Evolutionary conservation across 2,797 vertebrate genomes (phyloP).

Genomic region (Garrulus glandarius): DNA sequence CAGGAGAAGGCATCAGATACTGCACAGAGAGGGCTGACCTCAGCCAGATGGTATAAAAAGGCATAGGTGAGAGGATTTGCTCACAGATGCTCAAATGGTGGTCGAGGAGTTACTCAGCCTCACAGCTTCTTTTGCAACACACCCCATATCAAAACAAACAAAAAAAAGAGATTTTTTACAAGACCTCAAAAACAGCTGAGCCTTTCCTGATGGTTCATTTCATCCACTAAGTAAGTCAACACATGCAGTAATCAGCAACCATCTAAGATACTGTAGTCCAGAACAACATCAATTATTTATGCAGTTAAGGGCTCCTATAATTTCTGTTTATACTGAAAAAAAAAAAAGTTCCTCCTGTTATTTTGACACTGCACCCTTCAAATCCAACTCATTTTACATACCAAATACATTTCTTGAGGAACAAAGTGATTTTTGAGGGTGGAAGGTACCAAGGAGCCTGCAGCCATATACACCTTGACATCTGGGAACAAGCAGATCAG

Average conservation of each 20-base stretch:
- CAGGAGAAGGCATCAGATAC: neutral
- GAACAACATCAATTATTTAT: neutral
- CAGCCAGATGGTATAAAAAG: neutral
- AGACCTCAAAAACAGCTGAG: neutral
- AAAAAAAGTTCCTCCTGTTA: neutral
- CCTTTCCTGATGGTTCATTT: neutral
- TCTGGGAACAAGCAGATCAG: neutral
- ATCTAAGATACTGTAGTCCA: neutral
- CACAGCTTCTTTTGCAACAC: neutral
- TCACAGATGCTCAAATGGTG: neutral
- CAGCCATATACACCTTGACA: neutral
- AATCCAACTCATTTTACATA: neutral
- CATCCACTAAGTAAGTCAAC: conserved; percentile 20
- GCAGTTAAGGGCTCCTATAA: neutral
- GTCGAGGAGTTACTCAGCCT: neutral
- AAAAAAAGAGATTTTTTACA: neutral
- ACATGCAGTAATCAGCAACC: neutral
- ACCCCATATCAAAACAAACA: neutral
- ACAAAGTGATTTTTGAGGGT: neutral
- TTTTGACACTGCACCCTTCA: neutral
- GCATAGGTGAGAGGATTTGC: neutral
- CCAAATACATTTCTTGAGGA: neutral
- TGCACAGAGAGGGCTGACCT: neutral
- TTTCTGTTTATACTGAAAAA: neutral
- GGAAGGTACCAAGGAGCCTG: neutral